A percentile compares a stretch with the other conserved stretches of the same genome.
phyloP scores from a whole-genome alignment of 2,888 invertebrate species.

The Coenonympha glycerion region DNA sequence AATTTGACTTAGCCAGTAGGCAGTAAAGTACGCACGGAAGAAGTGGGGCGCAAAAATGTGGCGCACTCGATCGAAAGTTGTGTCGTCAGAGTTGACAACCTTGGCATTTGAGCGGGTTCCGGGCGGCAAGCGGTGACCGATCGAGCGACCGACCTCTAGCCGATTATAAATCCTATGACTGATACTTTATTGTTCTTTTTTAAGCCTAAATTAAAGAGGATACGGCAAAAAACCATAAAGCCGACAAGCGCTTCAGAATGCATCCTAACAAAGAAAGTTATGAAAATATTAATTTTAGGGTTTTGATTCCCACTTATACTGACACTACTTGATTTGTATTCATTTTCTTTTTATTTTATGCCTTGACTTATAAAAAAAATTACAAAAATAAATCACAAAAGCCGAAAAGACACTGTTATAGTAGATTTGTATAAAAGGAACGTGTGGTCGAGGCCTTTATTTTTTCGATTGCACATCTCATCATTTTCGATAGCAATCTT shows the following conservation, averaged over 20 bases:
- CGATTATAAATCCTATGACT: slow-evolving; percentile 30
- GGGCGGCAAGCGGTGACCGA: slow-evolving; percentile 52
- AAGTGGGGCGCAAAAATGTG: slow-evolving; percentile 71
- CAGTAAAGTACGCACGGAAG: slow-evolving; percentile 18
- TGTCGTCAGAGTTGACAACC: slow-evolving; percentile 75
- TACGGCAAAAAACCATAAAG: neutral
- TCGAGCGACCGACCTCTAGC: slow-evolving; percentile 45
- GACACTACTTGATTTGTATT: no score
- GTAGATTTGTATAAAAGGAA: no score
- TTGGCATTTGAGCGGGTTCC: slow-evolving; percentile 76
- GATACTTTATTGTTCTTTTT: slow-evolving; percentile 6
- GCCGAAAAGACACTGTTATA: no score
- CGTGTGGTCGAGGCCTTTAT: no score
- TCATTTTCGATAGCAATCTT: no score
- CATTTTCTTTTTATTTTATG: no score
- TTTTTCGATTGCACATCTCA: no score
- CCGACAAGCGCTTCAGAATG: neutral
- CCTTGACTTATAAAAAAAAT: no score
- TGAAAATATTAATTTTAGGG: no score
- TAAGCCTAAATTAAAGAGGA: neutral
- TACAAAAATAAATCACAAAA: no score
- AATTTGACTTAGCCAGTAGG: slow-evolving; percentile 19
- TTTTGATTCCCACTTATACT: no score
- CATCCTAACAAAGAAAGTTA: no score
- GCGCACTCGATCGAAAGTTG: slow-evolving; percentile 71